A percentile compares a stretch with the other conserved stretches of the same genome.
These are phyloP conservation scores for Gandaritis pyraliata DNA, from an alignment of 2,888 invertebrate species.

Conservation along the genomic window DNA sequence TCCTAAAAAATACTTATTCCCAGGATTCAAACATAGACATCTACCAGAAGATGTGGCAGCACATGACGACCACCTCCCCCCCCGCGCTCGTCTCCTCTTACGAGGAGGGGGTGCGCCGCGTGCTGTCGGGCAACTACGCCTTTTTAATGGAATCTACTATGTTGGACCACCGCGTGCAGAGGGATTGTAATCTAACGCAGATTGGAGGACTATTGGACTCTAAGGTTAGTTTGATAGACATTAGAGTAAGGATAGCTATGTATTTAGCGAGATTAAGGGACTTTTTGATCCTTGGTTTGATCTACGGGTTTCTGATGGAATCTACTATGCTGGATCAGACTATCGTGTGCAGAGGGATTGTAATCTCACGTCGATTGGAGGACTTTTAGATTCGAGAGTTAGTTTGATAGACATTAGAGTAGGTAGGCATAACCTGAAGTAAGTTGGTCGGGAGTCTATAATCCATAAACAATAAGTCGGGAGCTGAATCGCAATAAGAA, in stretches of 20 bases:
- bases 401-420: too few species aligned
- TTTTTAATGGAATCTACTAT: conserved; percentile 99
- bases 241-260: too few species aligned
- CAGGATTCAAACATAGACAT: conserved; percentile 95
- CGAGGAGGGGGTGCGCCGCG: conserved; percentile 95
- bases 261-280: too few species aligned
- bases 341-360: background rate
- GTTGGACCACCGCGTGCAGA: conserved; percentile 97
- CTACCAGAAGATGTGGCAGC: conserved; percentile 97
- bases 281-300: too few species aligned
- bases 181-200: conserved; percentile 98
- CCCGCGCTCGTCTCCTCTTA: conserved; percentile 95
- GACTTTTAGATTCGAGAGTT: too few species aligned
- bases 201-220: conserved; percentile 90
- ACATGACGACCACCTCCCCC: conserved; percentile 91
- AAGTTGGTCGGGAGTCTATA: too few species aligned
- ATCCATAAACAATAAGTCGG: too few species aligned
- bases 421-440: too few species aligned
- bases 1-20: background rate
- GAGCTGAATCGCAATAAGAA: too few species aligned
- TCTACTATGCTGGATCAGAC: background rate
- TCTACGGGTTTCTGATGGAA: background rate
- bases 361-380: too few species aligned
- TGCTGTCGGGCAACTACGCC: conserved; percentile 95
- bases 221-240: conserved; percentile 56